Conservation (phyloP, 2,113 vertebrate genomes). For the Syngnathoides biaculeatus region DNA sequence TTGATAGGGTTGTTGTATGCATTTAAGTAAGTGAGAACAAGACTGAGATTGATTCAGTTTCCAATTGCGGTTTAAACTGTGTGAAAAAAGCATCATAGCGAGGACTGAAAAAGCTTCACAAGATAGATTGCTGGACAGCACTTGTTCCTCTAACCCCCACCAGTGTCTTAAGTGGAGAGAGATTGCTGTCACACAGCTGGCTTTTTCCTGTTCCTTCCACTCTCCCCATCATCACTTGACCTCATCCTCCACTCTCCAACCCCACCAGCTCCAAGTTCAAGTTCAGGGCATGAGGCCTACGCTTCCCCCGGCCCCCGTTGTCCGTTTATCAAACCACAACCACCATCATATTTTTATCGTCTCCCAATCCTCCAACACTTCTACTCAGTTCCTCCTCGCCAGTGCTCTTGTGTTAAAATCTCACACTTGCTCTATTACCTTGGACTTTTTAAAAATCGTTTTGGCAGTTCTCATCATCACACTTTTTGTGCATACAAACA, state of each 20-base stretch:
- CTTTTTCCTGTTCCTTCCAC: conserved; percentile 30
- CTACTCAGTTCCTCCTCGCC: conserved; percentile 8
- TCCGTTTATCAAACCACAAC: conserved; percentile 10
- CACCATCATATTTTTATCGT: background rate
- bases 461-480: conserved; percentile 6
- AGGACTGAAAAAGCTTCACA: conserved; percentile 8
- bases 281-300: conserved; percentile 62
- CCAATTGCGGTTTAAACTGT: background rate
- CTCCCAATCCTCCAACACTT: background rate
- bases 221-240: conserved; percentile 35
- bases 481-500: conserved; percentile 18
- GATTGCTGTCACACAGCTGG: conserved; percentile 42
- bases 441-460: background rate
- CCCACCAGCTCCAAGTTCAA: conserved; percentile 62
- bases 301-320: conserved; percentile 31
- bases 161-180: conserved; percentile 22
- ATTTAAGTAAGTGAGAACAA: background rate
- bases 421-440: conserved; percentile 13
- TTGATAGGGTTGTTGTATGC: background rate
- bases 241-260: conserved; percentile 38
- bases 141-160: conserved; percentile 6
- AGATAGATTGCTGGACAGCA: conserved; percentile 28
- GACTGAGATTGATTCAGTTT: background rate
- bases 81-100: background rate
- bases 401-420: conserved; percentile 28